phyloP scores from a whole-genome alignment of 1,140 invertebrate species.

The Thrips palmi region DNA sequence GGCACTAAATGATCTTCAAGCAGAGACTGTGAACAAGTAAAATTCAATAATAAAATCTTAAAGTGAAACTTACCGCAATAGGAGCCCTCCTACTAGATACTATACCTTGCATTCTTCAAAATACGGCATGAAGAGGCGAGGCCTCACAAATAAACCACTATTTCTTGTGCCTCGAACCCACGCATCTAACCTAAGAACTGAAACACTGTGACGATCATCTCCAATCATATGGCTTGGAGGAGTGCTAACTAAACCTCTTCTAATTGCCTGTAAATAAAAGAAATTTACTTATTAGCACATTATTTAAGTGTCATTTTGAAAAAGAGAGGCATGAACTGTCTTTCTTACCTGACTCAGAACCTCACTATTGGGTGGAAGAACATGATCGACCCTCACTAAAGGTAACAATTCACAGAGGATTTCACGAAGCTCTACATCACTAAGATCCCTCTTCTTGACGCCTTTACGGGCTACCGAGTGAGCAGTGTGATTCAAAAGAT shows the following conservation, averaged over 20 bases:
- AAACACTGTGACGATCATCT: constrained; percentile 41
- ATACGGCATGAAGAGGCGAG: constrained; percentile 81
- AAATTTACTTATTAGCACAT: too few species aligned
- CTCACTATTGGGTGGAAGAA: constrained; percentile 71
- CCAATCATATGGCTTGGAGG: constrained; percentile 77
- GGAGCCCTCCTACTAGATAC: background rate
- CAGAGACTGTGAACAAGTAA: constrained; percentile 31
- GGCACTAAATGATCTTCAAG: constrained; percentile 68
- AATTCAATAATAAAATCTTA: constrained; percentile 10
- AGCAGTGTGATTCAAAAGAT: constrained; percentile 76
- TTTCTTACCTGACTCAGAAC: constrained; percentile 50
- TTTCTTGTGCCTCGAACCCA: constrained; percentile 63
- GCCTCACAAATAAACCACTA: constrained; percentile 65
- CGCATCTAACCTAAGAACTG: constrained; percentile 41
- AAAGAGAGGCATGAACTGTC: too few species aligned
- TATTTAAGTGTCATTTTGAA: too few species aligned
- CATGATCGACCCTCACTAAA: constrained; percentile 73
- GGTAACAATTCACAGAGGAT: constrained; percentile 62
- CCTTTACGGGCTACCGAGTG: constrained; percentile 76
- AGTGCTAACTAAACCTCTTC: constrained; percentile 65
- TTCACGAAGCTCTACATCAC: constrained; percentile 72
- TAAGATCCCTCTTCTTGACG: constrained; percentile 64
- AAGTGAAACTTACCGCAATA: constrained; percentile 8
- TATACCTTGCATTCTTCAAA: constrained; percentile 79
- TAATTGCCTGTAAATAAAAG: constrained; percentile 47